Evolutionary conservation across 1,140 invertebrate species (phyloP).

Genomic region (Saccostrea cuccullata): DNA sequence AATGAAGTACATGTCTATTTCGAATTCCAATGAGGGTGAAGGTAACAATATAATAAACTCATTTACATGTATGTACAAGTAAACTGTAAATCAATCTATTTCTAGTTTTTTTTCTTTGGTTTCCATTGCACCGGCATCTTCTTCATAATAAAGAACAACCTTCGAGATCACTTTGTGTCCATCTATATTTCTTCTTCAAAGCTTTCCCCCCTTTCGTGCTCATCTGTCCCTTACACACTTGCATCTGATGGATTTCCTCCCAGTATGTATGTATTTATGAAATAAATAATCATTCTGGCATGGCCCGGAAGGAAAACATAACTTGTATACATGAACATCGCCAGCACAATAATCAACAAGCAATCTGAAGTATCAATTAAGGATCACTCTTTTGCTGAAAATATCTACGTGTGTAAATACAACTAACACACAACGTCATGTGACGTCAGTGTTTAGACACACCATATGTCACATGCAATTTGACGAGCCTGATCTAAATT

Average conservation of each 20-base stretch:
- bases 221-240: neutral
- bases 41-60: no score
- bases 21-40: no score
- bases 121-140: neutral
- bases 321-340: slow-evolving; percentile 36
- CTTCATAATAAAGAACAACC: neutral
- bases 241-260: neutral
- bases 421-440: no score
- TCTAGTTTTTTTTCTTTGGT: neutral
- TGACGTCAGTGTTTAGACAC: no score
- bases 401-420: no score
- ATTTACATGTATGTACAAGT: no score
- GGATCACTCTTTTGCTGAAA: neutral
- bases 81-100: neutral
- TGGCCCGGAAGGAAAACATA: slow-evolving; percentile 27
- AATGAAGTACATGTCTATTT: no score
- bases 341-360: slow-evolving; percentile 13
- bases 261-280: slow-evolving; percentile 3
- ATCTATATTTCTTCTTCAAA: neutral
- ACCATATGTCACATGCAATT: no score
- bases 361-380: slow-evolving; percentile 5
- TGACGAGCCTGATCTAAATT: no score
- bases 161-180: neutral
- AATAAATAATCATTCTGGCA: slow-evolving; percentile 29
- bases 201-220: neutral